These are phyloP conservation scores for Symphodus melops DNA, from an alignment of 2,113 vertebrate species.

Conservation along the genomic window DNA sequence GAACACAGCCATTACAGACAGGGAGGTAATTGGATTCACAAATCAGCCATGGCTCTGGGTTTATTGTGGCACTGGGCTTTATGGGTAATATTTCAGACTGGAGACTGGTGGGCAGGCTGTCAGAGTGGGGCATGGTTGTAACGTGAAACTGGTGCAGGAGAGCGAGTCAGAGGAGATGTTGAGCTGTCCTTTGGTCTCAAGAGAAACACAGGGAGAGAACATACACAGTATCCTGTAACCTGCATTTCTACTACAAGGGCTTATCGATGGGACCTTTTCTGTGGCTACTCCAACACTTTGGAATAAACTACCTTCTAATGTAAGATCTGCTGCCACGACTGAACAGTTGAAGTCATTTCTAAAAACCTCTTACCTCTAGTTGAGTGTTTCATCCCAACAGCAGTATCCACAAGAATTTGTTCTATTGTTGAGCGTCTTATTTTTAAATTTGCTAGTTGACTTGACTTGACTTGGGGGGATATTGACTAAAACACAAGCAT, in stretches of 20 bases:
- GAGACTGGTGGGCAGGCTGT: constrained; percentile 68
- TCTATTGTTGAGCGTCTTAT: too few species aligned
- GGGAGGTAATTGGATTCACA: constrained; percentile 85
- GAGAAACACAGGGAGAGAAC: constrained; percentile 11
- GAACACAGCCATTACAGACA: constrained; percentile 82
- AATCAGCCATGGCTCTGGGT: constrained; percentile 81
- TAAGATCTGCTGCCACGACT: too few species aligned
- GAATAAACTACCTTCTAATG: too few species aligned
- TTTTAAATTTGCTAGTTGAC: too few species aligned
- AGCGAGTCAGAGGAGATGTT: constrained; percentile 33
- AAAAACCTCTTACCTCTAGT: too few species aligned
- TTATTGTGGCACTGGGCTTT: constrained; percentile 77
- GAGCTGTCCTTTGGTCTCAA: constrained; percentile 11
- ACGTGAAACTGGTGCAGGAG: constrained; percentile 44
- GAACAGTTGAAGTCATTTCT: too few species aligned
- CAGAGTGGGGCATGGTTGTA: constrained; percentile 56
- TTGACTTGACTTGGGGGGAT: too few species aligned
- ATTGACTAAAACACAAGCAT: not conserved
- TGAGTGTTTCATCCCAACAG: too few species aligned
- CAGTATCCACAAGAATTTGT: too few species aligned
- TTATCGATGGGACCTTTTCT: too few species aligned
- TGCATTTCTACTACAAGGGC: constrained; percentile 6
- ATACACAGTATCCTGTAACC: not conserved
- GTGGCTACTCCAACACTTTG: too few species aligned
- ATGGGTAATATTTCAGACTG: constrained; percentile 79